Base-by-base conservation (phyloP, 1,140 invertebrate species). In the Drosophila bocki region DNA sequence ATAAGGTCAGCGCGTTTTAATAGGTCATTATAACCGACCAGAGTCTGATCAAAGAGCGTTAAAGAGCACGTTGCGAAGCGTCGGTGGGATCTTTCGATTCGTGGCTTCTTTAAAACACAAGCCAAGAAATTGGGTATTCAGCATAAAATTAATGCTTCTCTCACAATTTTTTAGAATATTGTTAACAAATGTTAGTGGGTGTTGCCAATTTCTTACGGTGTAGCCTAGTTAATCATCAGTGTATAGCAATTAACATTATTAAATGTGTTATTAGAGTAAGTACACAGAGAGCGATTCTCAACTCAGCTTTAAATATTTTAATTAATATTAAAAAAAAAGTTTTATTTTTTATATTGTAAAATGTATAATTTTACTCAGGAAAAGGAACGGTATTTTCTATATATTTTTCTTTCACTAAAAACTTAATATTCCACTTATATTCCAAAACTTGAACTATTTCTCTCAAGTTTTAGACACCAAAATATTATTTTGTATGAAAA, bases 1-100 rank as follows among this genome's bases (percentile, higher is more conserved):
- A 56, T 42, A 64, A 70, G 67, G 74, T 75, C 75, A 78, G 44
- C 47, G 60, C 72, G 35, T 61, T 69, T 78, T 78, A 77, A 78
- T 78, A 77, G 75, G 63, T 69, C 63, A 78, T 78, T 78, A 78
- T 60, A 72, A 59, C 35, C 19, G 42, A 50, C 50, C 47, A 75
- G 47, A 76, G 42, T 44, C 70, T 26, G 48, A 48, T 48, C 19
- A 70, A 75, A 64, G 50, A 77, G 72, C 62, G 33, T 51, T 37
- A 65, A 53, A 76, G 51, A 75, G 56, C 74, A 76, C 54, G 62
- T 53, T 53, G 54, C 57, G 48, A 62, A 62, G 45, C 41, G 19
- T 13, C 63, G 35, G 59, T 50, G 33, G 63, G n/a, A 53, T 70
- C 26, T 54, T 59, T 33, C 8, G 13, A 22, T 50, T 58, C 47